A percentile compares a stretch with the other conserved stretches of the same genome.
phyloP scores from a whole-genome alignment of 2,888 invertebrate species.

The Ctena decussata region DNA sequence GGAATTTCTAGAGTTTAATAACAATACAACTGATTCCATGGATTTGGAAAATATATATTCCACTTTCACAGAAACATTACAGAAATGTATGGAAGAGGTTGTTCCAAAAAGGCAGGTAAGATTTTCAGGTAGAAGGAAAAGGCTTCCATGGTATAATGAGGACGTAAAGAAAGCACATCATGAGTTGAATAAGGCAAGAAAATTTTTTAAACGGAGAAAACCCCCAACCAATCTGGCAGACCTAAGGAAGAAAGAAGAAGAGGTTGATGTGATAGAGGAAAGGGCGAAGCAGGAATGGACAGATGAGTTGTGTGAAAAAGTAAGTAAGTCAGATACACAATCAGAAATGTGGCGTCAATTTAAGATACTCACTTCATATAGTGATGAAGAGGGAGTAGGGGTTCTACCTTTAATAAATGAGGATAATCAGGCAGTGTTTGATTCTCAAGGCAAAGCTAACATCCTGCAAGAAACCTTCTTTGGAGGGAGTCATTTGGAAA shows the following conservation, averaged over 20 bases:
- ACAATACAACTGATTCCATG: neutral
- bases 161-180: neutral
- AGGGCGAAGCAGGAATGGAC: constrained; percentile 8
- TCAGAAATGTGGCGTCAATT: constrained; percentile 7
- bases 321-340: neutral
- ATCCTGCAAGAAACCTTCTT: neutral
- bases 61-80: neutral
- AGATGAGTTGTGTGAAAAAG: constrained; percentile 1
- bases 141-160: neutral
- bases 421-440: neutral
- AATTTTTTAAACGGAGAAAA: neutral
- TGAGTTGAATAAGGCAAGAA: neutral
- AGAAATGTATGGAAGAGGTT: constrained; percentile 13
- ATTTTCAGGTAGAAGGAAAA: neutral
- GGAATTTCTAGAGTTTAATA: neutral
- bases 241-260: neutral
- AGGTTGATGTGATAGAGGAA: neutral
- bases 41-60: neutral
- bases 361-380: neutral
- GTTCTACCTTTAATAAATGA: neutral
- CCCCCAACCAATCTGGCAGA: neutral
- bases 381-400: neutral
- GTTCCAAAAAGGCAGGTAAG: neutral
- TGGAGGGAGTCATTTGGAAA: neutral
- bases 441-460: neutral